Evolutionary conservation across 2,888 invertebrate genomes (phyloP).

Genomic region (Cerastis rubricosa): DNA sequence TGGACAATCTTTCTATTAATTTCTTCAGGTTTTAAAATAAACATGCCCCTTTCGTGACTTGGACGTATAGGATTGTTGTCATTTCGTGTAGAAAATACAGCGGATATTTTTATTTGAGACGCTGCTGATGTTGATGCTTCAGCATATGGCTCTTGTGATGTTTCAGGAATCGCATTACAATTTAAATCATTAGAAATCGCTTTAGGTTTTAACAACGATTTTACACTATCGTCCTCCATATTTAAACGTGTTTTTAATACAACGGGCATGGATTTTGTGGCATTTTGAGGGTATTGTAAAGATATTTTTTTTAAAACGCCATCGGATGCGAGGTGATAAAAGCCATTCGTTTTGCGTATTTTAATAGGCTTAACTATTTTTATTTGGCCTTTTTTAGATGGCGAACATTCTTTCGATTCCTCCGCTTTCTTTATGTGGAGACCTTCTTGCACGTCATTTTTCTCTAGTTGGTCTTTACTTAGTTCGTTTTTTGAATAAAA

Average conservation of each 20-base stretch:
- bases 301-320: slow-evolving; percentile 67
- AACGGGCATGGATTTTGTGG: slow-evolving; percentile 21
- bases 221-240: not conserved
- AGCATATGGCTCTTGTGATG: slow-evolving; percentile 55
- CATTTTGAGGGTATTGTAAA: slow-evolving; percentile 39
- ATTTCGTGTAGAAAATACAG: slow-evolving; percentile 66
- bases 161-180: slow-evolving; percentile 6
- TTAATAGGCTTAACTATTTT: slow-evolving; percentile 83
- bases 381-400: slow-evolving; percentile 47
- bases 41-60: slow-evolving; percentile 76
- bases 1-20: slow-evolving; percentile 79
- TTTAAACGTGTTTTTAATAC: slow-evolving; percentile 28
- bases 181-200: not conserved
- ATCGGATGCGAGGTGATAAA: slow-evolving; percentile 77
- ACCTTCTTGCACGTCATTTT: slow-evolving; percentile 30
- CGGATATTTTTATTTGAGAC: slow-evolving; percentile 77
- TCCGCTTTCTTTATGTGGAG: slow-evolving; percentile 43
- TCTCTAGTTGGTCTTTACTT: slow-evolving; percentile 28
- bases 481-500: slow-evolving; percentile 18
- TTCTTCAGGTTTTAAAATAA: slow-evolving; percentile 87
- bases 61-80: slow-evolving; percentile 38
- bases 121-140: slow-evolving; percentile 67
- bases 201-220: slow-evolving; percentile 11
- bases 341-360: slow-evolving; percentile 81
- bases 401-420: slow-evolving; percentile 37